These are phyloP conservation scores for Cryptus viduatorius DNA, from an alignment of 2,888 invertebrate species.

Conservation along the genomic window DNA sequence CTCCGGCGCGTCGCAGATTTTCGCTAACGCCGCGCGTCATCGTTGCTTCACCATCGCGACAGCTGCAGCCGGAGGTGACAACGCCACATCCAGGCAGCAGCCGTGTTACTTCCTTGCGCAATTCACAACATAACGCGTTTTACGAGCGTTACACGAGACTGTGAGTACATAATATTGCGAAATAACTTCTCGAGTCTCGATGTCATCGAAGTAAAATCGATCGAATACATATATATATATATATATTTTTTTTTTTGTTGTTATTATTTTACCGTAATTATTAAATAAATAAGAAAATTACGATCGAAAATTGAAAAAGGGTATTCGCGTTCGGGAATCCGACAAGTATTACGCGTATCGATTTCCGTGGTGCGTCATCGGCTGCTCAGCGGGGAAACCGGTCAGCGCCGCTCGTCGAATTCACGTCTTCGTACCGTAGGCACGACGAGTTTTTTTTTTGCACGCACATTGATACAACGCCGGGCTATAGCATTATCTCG, in stretches of 20 bases:
- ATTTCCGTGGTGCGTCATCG: slow-evolving; percentile 48
- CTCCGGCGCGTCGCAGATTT: slow-evolving; percentile 41
- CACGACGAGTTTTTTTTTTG: not conserved
- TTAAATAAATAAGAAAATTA: not conserved
- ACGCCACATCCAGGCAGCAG: slow-evolving; percentile 1
- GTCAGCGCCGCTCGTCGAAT: not conserved
- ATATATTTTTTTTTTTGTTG: not conserved
- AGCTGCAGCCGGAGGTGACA: slow-evolving; percentile 22
- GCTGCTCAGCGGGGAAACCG: not conserved
- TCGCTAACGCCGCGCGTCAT: slow-evolving; percentile 38
- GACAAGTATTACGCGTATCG: slow-evolving; percentile 37
- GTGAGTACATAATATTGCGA: not conserved
- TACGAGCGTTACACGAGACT: not conserved
- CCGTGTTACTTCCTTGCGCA: not conserved
- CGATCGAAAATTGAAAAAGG: not conserved
- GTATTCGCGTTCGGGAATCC: slow-evolving; percentile 27
- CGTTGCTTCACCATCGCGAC: slow-evolving; percentile 6
- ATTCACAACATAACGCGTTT: not conserved
- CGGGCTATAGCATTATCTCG: not conserved
- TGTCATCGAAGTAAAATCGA: not conserved
- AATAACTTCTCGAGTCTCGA: not conserved
- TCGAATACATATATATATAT: not conserved
- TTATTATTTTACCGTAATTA: no score
- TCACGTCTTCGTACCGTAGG: not conserved
- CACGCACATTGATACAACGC: not conserved